A percentile compares a stretch with the other conserved stretches of the same genome.
Evolutionary conservation across 2,888 invertebrate genomes (phyloP).

Genomic region (Platycheirus albimanus): DNA sequence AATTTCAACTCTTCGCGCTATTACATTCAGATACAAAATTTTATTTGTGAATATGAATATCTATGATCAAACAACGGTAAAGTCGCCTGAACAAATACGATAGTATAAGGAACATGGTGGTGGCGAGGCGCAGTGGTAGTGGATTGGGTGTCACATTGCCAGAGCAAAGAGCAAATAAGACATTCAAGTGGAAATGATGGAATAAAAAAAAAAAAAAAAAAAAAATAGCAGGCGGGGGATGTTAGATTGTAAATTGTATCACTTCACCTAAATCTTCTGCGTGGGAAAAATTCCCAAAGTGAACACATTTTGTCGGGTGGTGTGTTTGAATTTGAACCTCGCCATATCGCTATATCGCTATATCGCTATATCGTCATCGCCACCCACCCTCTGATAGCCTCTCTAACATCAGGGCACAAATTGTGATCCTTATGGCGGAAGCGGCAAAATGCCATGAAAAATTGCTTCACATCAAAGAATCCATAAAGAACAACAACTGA

Average conservation of each 20-base stretch:
- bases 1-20: constrained; percentile 63
- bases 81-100: constrained; percentile 58
- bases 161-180: constrained; percentile 53
- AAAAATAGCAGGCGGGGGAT: constrained; percentile 17
- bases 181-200: constrained; percentile 69
- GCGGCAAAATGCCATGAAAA: constrained; percentile 66
- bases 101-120: no score
- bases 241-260: constrained; percentile 51
- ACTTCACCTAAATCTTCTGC: constrained; percentile 51
- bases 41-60: constrained; percentile 17
- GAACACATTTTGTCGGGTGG: constrained; percentile 53
- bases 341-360: no score
- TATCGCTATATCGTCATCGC: no score
- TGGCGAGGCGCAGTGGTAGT: no score
- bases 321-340: constrained; percentile 10
- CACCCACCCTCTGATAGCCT: no score
- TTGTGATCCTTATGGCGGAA: constrained; percentile 44
- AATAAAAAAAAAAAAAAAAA: no score
- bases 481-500: constrained; percentile 45
- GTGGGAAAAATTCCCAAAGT: constrained; percentile 63
- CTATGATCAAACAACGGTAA: constrained; percentile 54
- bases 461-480: constrained; percentile 72
- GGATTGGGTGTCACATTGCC: constrained; percentile 65
- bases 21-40: constrained; percentile 48
- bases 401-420: no score